Conservation (phyloP, 2,113 vertebrate genomes). For the Tupaia tana region DNA sequence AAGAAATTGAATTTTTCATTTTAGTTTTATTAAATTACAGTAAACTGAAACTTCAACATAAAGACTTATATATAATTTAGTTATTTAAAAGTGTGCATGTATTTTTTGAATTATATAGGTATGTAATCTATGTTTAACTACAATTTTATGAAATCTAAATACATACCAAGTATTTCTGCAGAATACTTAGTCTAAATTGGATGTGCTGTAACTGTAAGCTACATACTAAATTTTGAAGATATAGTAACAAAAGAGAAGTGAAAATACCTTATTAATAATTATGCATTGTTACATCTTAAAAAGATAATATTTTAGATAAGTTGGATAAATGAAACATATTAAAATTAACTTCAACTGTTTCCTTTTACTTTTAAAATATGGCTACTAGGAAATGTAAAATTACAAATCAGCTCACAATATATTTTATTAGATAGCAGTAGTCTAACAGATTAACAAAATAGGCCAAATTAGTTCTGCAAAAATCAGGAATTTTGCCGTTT, state of each 20-base stretch:
- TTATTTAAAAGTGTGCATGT: neutral
- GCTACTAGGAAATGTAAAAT: conserved; percentile 1
- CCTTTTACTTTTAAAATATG: neutral
- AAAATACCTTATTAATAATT: neutral
- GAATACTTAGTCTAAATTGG: neutral
- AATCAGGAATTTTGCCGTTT: conserved; percentile 44
- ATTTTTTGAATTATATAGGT: neutral
- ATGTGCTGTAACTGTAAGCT: neutral
- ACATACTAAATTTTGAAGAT: neutral
- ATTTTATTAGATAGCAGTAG: neutral
- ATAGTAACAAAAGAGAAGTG: neutral
- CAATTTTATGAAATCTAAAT: conserved; percentile 28
- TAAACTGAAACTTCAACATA: neutral
- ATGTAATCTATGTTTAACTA: neutral
- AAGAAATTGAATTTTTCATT: neutral
- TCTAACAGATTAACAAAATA: neutral
- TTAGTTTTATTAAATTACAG: neutral
- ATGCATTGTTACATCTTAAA: neutral
- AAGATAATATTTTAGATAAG: neutral
- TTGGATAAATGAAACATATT: neutral
- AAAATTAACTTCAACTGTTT: conserved; percentile 42
- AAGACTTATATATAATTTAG: neutral
- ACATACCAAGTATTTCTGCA: neutral
- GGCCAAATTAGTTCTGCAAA: neutral
- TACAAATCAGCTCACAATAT: neutral